These are phyloP conservation scores for Amblyopsis hoosieri DNA, from an alignment of 2,797 vertebrate species.

Conservation along the genomic window DNA sequence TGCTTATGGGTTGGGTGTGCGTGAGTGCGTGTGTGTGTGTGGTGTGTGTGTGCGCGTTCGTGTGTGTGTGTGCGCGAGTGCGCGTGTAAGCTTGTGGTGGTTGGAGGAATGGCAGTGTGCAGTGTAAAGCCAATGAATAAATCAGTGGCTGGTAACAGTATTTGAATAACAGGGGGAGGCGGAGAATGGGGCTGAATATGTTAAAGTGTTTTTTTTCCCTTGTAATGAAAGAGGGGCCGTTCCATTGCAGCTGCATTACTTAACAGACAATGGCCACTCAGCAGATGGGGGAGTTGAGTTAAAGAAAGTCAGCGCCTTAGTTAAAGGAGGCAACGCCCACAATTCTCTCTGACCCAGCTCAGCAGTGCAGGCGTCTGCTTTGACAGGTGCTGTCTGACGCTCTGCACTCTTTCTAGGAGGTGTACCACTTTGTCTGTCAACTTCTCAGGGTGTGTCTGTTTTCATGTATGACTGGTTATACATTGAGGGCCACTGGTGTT, in stretches of 20 bases:
- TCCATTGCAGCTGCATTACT: constrained; percentile 86
- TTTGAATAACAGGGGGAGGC: constrained; percentile 76
- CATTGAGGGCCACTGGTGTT: constrained; percentile 40
- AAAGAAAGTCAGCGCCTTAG: constrained; percentile 83
- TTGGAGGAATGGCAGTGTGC: constrained; percentile 80
- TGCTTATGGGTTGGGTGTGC: background rate
- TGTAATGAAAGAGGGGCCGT: constrained; percentile 78
- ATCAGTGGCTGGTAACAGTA: constrained; percentile 86
- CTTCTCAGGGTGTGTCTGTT: constrained; percentile 45
- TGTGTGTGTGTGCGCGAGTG: constrained; percentile 9
- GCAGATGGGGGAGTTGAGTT: constrained; percentile 93
- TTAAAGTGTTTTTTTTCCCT: constrained; percentile 81
- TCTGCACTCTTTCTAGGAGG: constrained; percentile 53
- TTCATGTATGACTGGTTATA: constrained; percentile 12
- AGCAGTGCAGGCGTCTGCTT: constrained; percentile 80
- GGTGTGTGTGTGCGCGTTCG: constrained; percentile 34
- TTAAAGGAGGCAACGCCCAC: constrained; percentile 72
- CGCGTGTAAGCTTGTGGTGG: constrained; percentile 9
- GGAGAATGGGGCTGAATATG: constrained; percentile 86
- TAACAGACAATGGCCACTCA: constrained; percentile 89
- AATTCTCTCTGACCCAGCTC: constrained; percentile 51
- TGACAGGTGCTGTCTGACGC: constrained; percentile 86
- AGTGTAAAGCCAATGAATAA: constrained; percentile 97
- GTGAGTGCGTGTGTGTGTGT: background rate
- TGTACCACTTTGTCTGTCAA: constrained; percentile 54